Percentiles rank a stretch among this genome's conserved stretches.
Conservation (phyloP, 2,888 invertebrate genomes). For the Melikaiella ostensackeni region DNA sequence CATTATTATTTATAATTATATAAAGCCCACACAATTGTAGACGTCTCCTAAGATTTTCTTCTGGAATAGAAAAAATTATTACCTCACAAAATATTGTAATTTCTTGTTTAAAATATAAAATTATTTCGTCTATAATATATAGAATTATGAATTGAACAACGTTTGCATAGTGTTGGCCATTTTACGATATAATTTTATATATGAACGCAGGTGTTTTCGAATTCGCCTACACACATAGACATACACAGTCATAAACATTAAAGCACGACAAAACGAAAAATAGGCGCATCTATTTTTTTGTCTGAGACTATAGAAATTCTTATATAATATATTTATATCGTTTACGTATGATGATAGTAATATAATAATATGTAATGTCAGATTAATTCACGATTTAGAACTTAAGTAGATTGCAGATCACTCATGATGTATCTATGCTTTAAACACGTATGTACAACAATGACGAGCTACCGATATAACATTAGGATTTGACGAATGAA, state of each 20-base stretch:
- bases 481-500: slow-evolving; percentile 29
- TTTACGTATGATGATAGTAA: slow-evolving; percentile 48
- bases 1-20: slow-evolving; percentile 15
- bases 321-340: slow-evolving; percentile 43
- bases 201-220: slow-evolving; percentile 1
- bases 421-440: slow-evolving; percentile 61
- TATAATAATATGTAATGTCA: slow-evolving; percentile 44
- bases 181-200: background rate
- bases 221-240: slow-evolving; percentile 12
- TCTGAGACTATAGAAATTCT: slow-evolving; percentile 8
- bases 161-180: background rate
- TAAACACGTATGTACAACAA: slow-evolving; percentile 63
- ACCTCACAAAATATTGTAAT: background rate
- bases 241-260: slow-evolving; percentile 39
- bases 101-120: background rate
- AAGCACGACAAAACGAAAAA: slow-evolving; percentile 41
- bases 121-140: background rate
- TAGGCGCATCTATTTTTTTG: slow-evolving; percentile 13
- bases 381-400: slow-evolving; percentile 58
- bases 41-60: background rate
- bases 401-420: slow-evolving; percentile 75
- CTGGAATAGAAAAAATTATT: background rate
- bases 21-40: slow-evolving; percentile 1
- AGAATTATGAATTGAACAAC: slow-evolving; percentile 1
- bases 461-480: slow-evolving; percentile 57